Evolutionary conservation across 2,113 vertebrate species (phyloP).

Genomic region (Campylorhamphus procurvoides): DNA sequence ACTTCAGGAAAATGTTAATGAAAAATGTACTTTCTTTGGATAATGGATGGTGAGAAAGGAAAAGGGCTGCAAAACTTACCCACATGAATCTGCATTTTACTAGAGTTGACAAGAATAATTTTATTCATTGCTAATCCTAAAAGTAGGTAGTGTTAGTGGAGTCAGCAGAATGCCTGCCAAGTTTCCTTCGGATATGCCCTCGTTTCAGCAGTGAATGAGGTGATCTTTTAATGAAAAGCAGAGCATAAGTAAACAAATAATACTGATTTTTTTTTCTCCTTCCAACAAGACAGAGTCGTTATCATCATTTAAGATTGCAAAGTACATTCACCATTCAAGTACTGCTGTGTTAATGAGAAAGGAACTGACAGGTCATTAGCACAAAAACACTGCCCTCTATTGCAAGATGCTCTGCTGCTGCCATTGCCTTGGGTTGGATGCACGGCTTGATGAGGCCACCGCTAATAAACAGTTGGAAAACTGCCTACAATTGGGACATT

Average conservation of each 20-base stretch:
- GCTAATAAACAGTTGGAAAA: not conserved
- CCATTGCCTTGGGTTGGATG: not conserved
- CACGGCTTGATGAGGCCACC: not conserved
- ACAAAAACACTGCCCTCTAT: conserved; percentile 35
- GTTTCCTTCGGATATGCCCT: not conserved
- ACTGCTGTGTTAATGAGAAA: not conserved
- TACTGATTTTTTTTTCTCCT: not conserved
- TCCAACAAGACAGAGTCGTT: not conserved
- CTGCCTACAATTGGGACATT: not conserved
- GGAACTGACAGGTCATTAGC: not conserved
- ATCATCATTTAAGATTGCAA: not conserved
- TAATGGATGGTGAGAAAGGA: not conserved
- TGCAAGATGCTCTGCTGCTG: not conserved
- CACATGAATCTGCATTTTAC: not conserved
- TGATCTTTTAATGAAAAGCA: conserved; percentile 30
- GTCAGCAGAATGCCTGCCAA: conserved; percentile 28
- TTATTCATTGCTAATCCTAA: conserved; percentile 12
- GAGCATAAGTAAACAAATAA: conserved; percentile 21
- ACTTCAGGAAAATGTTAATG: not conserved
- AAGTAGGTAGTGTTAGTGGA: not conserved
- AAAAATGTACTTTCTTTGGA: not conserved
- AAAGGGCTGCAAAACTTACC: not conserved
- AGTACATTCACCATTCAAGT: not conserved
- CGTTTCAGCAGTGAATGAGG: not conserved
- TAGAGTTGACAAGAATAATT: conserved; percentile 5